phyloP scores from a whole-genome alignment of 2,797 vertebrate genomes.

The Mus spretus region DNA sequence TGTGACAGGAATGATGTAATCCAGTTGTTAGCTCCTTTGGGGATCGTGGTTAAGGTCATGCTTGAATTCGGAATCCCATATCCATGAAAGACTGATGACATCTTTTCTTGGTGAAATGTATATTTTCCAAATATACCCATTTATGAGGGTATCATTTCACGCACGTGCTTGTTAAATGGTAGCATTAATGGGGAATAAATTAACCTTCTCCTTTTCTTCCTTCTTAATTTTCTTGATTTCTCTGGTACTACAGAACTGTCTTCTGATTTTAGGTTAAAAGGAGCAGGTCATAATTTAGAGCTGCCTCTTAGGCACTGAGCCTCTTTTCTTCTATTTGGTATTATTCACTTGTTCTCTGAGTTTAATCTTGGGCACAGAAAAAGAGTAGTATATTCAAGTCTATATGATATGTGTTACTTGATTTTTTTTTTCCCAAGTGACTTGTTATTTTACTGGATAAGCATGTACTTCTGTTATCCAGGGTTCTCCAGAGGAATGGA shows the following conservation, averaged over 20 bases:
- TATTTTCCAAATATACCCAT: not conserved
- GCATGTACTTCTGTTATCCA: too few relatives aligned
- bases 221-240: not conserved
- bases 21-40: not conserved
- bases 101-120: not conserved
- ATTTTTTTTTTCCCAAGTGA: not conserved
- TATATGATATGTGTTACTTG: too few relatives aligned
- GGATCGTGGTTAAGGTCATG: not conserved
- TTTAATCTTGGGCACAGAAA: not conserved
- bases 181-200: not conserved
- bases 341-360: not conserved
- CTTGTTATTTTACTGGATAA: not conserved
- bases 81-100: not conserved
- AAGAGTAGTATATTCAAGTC: not conserved
- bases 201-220: not conserved
- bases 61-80: conserved; percentile 16
- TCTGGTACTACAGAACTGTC: not conserved
- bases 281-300: not conserved
- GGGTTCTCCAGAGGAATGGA: not conserved
- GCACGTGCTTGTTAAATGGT: not conserved
- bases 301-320: not conserved
- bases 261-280: not conserved
- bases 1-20: not conserved
- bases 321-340: not conserved
- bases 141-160: not conserved